phyloP scores from a whole-genome alignment of 2,888 invertebrate genomes.

The Ornithoptera alexandrae region DNA sequence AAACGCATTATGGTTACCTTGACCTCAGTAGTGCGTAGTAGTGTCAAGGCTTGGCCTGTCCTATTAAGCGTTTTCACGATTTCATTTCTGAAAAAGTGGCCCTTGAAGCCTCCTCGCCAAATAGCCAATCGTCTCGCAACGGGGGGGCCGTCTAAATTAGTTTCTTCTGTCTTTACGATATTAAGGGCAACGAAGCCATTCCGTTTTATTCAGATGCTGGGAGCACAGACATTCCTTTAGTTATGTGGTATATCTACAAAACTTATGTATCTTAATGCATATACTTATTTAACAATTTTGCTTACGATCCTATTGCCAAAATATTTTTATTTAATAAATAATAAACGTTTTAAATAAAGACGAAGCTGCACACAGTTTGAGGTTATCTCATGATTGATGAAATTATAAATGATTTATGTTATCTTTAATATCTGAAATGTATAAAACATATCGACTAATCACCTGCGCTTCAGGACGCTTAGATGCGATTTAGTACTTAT shows the following conservation, averaged over 20 bases:
- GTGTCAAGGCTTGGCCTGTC: constrained; percentile 57
- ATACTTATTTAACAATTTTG: too few species aligned
- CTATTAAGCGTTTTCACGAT: constrained; percentile 51
- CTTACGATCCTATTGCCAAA: too few species aligned
- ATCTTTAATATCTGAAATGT: too few species aligned
- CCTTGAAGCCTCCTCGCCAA: constrained; percentile 43
- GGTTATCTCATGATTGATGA: too few species aligned
- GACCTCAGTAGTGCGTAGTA: constrained; percentile 53
- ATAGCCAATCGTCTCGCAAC: constrained; percentile 51
- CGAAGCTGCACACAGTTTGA: too few species aligned
- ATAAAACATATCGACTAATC: too few species aligned
- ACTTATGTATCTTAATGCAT: not conserved
- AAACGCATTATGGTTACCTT: constrained; percentile 63
- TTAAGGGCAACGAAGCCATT: constrained; percentile 38
- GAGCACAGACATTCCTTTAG: constrained; percentile 17
- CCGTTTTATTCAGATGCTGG: constrained; percentile 36
- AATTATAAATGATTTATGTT: too few species aligned
- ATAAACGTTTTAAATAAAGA: too few species aligned
- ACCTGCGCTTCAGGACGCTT: too few species aligned
- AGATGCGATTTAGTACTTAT: too few species aligned
- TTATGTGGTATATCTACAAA: not conserved
- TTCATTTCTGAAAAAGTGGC: constrained; percentile 44
- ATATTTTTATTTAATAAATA: too few species aligned
- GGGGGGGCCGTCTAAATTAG: constrained; percentile 42
- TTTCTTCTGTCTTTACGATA: constrained; percentile 41